These are phyloP conservation scores for Pachliopta kotzebuea DNA, from an alignment of 2,888 invertebrate genomes.

Conservation along the genomic window DNA sequence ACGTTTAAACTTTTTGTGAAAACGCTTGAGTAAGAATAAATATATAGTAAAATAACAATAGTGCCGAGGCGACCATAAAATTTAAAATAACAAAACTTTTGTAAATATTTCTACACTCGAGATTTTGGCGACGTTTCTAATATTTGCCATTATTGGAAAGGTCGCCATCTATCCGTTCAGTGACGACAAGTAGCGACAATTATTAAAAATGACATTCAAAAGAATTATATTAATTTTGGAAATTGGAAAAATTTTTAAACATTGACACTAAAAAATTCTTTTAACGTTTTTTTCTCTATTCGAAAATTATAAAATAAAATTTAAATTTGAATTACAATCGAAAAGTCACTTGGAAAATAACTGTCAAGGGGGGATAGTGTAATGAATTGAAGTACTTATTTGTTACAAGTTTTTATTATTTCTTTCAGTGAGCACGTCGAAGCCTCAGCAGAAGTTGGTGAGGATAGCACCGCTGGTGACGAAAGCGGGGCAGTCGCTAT, in stretches of 20 bases:
- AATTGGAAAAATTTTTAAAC: slow-evolving; percentile 46
- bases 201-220: slow-evolving; percentile 23
- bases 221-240: slow-evolving; percentile 38
- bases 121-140: too few species aligned
- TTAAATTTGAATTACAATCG: slow-evolving; percentile 28
- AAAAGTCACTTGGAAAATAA: slow-evolving; percentile 31
- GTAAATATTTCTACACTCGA: too few species aligned
- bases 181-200: not conserved
- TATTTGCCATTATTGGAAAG: not conserved
- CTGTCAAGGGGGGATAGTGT: slow-evolving; percentile 42
- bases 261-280: slow-evolving; percentile 30
- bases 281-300: slow-evolving; percentile 47
- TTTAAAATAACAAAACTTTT: too few species aligned
- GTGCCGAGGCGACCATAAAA: too few species aligned
- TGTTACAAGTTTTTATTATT: slow-evolving; percentile 8
- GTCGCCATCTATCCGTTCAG: slow-evolving; percentile 6
- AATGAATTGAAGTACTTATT: slow-evolving; percentile 5
- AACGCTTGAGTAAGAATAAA: too few species aligned
- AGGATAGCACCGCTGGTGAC: slow-evolving; percentile 58
- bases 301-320: slow-evolving; percentile 46
- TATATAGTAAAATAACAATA: too few species aligned
- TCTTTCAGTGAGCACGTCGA: slow-evolving; percentile 42
- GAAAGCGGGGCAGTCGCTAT: slow-evolving; percentile 40
- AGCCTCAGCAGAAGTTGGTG: slow-evolving; percentile 60
- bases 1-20: too few species aligned